Conservation (phyloP, 2,888 invertebrate species). For the Mactromeris polynyma region DNA sequence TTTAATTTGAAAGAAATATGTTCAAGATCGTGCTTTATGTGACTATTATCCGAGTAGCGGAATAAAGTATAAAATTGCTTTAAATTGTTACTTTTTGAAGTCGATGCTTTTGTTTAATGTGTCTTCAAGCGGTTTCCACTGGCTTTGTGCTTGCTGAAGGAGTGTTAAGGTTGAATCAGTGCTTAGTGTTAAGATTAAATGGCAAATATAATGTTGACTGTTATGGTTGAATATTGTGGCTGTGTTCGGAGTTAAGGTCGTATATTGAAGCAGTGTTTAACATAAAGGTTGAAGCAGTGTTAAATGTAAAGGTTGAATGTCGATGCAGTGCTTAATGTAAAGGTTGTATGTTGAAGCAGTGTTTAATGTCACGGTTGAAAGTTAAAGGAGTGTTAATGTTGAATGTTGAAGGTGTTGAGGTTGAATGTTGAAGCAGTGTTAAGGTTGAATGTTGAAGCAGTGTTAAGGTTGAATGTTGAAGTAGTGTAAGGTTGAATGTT, state of each 20-base stretch:
- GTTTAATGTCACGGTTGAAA: background rate
- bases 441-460: background rate
- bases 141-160: background rate
- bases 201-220: background rate
- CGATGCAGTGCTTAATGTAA: background rate
- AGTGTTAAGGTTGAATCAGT: background rate
- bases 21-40: no score
- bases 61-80: no score
- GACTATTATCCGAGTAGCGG: no score
- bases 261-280: background rate
- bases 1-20: no score
- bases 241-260: background rate
- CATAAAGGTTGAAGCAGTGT: background rate
- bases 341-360: background rate
- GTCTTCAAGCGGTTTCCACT: no score
- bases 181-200: background rate
- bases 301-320: background rate
- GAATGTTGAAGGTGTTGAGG: background rate
- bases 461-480: background rate
- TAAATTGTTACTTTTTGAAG: no score
- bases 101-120: no score
- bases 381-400: background rate
- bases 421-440: background rate
- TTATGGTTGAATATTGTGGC: no score
- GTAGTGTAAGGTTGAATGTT: background rate